Base-by-base conservation (phyloP, 2,113 vertebrate species). In the Microtus pennsylvanicus region DNA sequence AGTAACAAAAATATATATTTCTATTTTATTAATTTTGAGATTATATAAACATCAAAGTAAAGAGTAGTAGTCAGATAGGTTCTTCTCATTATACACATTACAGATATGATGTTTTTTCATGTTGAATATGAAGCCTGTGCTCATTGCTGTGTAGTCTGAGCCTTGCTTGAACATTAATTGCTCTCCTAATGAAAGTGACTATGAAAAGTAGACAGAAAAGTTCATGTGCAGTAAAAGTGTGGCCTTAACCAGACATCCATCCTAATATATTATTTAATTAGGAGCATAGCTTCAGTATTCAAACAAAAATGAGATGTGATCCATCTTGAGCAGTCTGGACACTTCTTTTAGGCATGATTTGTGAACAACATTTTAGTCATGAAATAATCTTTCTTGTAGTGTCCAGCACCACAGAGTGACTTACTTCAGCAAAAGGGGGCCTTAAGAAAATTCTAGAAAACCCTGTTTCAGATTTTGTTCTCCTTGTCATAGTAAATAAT, bases 361-460 rank as follows among this genome's bases (percentile, higher is more conserved):
- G 69, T 93, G 76, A 95, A 61, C 14, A 95, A 82, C 70, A 67
- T 75, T 86, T 81, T 76, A 94, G 95, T 97, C 89, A 96, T 95
- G 72, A 97, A 95, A 96, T 94, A 77, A 7, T 91, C 91, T 91
- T 30, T n/a, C 87, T 96, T 81, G 96, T 93, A 93, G 82, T 89
- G 95, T 91, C 94, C 90, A 97, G 97, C 93, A 97, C 97, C 94
- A 94, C 88, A 95, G 19, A 94, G 96, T 92, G 97, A 98, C 97
- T 89, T 96, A 94, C 96, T 95, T 98, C 95, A 94, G 89, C 52
- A 83, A 95, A 55, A 93, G 97, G 94, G 38, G 95, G 16, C 76
- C 97, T 98, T 97, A 97, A 97, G 97, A 97, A 86, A 96, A 92
- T 97, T 98, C 95, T 96, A 96, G 97, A 90, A 35, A 97, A 98